Conservation (phyloP, 1,140 invertebrate genomes). For the Danaus melanippus region DNA sequence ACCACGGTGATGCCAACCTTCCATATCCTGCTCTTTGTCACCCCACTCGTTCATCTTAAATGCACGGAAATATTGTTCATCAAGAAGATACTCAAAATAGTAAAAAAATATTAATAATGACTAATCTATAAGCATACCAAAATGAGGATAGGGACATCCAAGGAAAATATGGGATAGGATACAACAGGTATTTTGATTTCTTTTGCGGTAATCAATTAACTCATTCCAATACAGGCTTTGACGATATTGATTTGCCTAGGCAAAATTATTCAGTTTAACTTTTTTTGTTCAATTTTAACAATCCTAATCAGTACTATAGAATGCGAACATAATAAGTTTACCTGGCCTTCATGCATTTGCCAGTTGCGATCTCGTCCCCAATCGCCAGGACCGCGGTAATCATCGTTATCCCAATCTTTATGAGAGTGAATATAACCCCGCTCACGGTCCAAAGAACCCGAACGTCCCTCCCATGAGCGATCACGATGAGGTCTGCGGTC, state of each 20-base stretch:
- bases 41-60: slow-evolving; percentile 64
- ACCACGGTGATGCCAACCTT: slow-evolving; percentile 59
- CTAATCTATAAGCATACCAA: slow-evolving; percentile 44
- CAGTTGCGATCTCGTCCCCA: slow-evolving; percentile 67
- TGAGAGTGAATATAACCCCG: slow-evolving; percentile 65
- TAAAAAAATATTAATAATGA: slow-evolving; percentile 10
- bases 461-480: slow-evolving; percentile 65
- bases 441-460: slow-evolving; percentile 63
- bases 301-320: not conserved
- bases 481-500: slow-evolving; percentile 60
- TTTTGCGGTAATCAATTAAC: slow-evolving; percentile 57
- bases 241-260: slow-evolving; percentile 52
- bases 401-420: slow-evolving; percentile 71
- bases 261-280: slow-evolving; percentile 25
- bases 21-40: slow-evolving; percentile 60
- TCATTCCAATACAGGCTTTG: slow-evolving; percentile 52
- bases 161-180: slow-evolving; percentile 67
- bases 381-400: slow-evolving; percentile 58
- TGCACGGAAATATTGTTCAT: not conserved
- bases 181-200: slow-evolving; percentile 44
- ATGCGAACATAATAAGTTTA: slow-evolving; percentile 16
- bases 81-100: slow-evolving; percentile 7
- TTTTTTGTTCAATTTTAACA: slow-evolving; percentile 2
- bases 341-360: slow-evolving; percentile 65
- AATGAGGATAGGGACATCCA: slow-evolving; percentile 63